Evolutionary conservation across 1,140 invertebrate genomes (phyloP), one percentile per base, ranked within the genome.

Genomic region (Atta cephalotes): DNA sequence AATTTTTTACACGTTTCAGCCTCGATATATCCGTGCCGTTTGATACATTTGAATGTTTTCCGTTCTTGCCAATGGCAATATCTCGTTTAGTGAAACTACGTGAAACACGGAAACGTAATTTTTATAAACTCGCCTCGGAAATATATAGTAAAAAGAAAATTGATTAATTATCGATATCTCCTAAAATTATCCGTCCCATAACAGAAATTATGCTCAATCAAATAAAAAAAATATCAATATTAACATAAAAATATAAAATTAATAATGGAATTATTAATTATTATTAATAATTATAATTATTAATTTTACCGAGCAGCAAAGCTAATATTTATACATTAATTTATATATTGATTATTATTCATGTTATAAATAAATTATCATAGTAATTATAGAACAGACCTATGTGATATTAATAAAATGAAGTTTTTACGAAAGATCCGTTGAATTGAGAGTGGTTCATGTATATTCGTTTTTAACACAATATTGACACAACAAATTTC

Each of bases 31-130:
- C 53, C 21, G 35, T 25, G 21, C 16, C 35, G 65, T 45, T 72
- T 39, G 12, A n/a, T 10, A 35, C 25, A 16, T 21, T 28, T 14
- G 18, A 63, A 45, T 82, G 56, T 76, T 76, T 84, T 76, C 21
- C 53, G 72, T 62, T 51, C 68, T 74, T 35, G n/a, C 31, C 39
- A 39, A 51, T 66, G 70, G 16, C 49, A 31, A 14, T 76, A 58
- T 62, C 31, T 21, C 18, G 66, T 31, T 45, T 49, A 10, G 58
- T 35, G 14, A 76, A 74, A 74, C 18, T 62, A 9, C 16, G 39
- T 21, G 56, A 12, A 18, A 39, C 31, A 25, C 31, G 78, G 66
- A 81, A 82, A 72, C 68, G 39, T 39, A n/a, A 63, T 84, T 84
- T 76, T 63, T 62, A 56, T 45, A 70, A 62, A 28, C 3, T 12